These are phyloP conservation scores for Passer domesticus DNA, from an alignment of 2,113 vertebrate species.

Conservation along the genomic window DNA sequence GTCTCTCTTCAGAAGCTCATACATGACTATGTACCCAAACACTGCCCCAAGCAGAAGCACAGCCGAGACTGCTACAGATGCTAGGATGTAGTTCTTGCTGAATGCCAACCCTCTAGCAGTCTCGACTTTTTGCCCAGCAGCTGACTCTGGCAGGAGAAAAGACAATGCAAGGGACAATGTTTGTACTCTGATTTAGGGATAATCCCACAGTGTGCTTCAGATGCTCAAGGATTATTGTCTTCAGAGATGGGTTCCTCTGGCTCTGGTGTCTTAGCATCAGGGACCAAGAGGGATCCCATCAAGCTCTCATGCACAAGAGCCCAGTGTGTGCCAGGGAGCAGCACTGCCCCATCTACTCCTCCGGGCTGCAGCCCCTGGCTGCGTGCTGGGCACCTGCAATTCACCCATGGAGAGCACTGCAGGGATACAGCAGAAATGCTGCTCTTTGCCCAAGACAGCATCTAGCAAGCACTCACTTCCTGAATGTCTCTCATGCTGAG, in stretches of 20 bases:
- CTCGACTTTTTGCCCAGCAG: fast-evolving
- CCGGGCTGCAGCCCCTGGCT: neutral
- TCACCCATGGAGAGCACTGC: neutral
- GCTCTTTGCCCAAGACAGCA: neutral
- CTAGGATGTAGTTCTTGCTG: neutral
- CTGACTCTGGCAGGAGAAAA: neutral
- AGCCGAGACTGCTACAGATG: fast-evolving
- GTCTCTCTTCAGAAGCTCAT: neutral
- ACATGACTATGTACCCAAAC: neutral
- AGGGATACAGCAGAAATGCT: neutral
- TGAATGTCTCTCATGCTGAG: fast-evolving
- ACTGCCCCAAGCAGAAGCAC: neutral
- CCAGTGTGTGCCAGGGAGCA: neutral
- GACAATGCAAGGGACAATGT: neutral
- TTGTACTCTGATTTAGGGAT: neutral
- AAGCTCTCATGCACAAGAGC: neutral
- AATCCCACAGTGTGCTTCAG: fast-evolving
- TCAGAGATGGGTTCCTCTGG: fast-evolving
- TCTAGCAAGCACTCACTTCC: neutral
- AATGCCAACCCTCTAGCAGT: fast-evolving
- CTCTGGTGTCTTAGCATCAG: neutral
- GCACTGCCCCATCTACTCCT: neutral
- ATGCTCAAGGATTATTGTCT: neutral
- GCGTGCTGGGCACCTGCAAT: no score
- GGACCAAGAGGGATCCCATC: neutral